Evolutionary conservation across 37 sponge, comb jelly and placozoan genomes (phyloP), one percentile per base, ranked within the genome.

Genomic region (Ianthella basta): DNA sequence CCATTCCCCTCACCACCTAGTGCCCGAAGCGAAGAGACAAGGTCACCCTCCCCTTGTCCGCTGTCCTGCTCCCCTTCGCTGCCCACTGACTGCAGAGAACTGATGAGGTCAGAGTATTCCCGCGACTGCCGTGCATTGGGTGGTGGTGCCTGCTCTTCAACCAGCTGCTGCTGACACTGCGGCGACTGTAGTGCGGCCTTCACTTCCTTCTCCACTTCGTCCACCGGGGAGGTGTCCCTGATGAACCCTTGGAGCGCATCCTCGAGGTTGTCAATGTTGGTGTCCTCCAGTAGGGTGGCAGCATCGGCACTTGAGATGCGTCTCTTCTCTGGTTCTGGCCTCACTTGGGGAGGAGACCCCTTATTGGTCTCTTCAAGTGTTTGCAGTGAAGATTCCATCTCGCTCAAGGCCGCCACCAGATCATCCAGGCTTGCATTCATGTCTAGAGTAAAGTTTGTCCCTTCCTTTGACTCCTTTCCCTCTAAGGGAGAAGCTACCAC

Each of bases 341-440:
- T 8, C 19, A 41, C 16, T 1, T 4, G 44, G 23, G 12, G 23
- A 69, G 70, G 33, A 35, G 33, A 29, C 14, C 23, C 70, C 2
- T 69, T 30, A 18, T 15, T 32, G 1, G 70, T 34, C 15, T 69
- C 34, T 30, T 75, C 78, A 40, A 75, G 25, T 20, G 44, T 36
- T 30, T 40, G 54, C 23, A 75, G 15, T 13, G 78, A 44, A 75
- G 54, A 53, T 50, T 75, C 78, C 78, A 75, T 75, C 25, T 53
- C 54, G 37, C 53, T 41, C 38, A 75, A 36, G 18, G 78, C 78
- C 0, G 78, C 78, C 21, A 75, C 78, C 53, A 75, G 78, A 53
- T 75, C 54, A 75, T 75, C 78, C 53, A 75, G 53, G 3, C 40
- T 44, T 38, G 44, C 78, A 25, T 39, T 44, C 78, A 75, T 75